Evolutionary conservation across 2,888 invertebrate genomes (phyloP).

Genomic region (Empis stercorea): DNA sequence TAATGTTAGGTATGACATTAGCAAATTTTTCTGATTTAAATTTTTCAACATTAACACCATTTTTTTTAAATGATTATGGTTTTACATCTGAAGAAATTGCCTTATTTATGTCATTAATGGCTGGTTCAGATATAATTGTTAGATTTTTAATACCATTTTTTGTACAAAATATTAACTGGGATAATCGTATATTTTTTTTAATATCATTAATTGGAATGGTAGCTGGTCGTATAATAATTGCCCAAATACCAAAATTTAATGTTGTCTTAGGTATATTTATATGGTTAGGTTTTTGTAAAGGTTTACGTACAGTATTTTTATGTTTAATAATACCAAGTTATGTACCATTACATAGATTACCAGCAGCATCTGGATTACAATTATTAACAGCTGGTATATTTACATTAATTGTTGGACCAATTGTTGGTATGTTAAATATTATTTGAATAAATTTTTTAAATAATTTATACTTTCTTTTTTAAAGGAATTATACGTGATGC

Average conservation of each 20-base stretch:
- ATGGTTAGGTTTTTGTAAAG: conserved; percentile 58
- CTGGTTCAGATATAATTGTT: conserved; percentile 49
- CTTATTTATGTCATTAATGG: conserved; percentile 54
- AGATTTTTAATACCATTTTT: conserved; percentile 55
- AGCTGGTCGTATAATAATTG: conserved; percentile 43
- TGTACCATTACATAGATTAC: conserved; percentile 53
- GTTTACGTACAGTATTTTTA: conserved; percentile 59
- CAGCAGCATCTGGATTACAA: conserved; percentile 58
- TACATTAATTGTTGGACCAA: conserved; percentile 46
- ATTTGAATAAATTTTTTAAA: background rate
- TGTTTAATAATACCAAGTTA: conserved; percentile 58
- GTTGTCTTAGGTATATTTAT: conserved; percentile 44
- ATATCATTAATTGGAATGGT: conserved; percentile 50
- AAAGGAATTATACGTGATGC: background rate
- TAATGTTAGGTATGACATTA: conserved; percentile 56
- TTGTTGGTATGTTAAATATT: conserved; percentile 41
- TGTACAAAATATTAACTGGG: conserved; percentile 53
- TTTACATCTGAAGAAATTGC: conserved; percentile 45
- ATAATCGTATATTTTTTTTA: conserved; percentile 53
- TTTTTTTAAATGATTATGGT: conserved; percentile 53
- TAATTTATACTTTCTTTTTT: background rate
- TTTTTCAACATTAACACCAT: conserved; percentile 59
- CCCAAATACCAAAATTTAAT: conserved; percentile 40
- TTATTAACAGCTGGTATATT: conserved; percentile 51
- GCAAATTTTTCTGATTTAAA: conserved; percentile 63